phyloP scores from a whole-genome alignment of 2,113 vertebrate species.

The Hyaena hyaena region DNA sequence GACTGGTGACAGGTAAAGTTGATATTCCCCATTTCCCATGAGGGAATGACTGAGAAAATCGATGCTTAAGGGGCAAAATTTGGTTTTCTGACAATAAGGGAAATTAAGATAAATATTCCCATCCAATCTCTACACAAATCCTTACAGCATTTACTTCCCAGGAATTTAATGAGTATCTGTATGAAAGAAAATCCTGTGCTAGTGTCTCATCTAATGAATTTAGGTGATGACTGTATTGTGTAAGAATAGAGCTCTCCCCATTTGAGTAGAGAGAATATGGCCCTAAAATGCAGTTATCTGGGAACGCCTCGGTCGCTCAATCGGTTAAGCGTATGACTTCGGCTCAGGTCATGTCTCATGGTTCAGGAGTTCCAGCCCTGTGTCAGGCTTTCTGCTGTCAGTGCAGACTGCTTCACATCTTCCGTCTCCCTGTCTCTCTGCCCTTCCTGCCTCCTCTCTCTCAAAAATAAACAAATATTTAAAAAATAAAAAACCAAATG shows the following conservation, averaged over 20 bases:
- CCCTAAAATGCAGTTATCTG: background rate
- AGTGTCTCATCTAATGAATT: background rate
- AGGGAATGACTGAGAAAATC: background rate
- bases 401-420: no score
- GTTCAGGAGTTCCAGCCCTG: no score
- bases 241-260: background rate
- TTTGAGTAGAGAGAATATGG: background rate
- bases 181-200: background rate
- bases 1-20: background rate
- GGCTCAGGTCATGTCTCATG: no score
- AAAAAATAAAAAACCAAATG: background rate
- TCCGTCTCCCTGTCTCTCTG: no score
- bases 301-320: no score
- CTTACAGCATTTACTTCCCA: background rate
- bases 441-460: no score
- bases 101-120: background rate
- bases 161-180: background rate
- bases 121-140: background rate
- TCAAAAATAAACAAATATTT: no score
- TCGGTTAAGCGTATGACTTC: no score
- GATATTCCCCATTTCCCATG: background rate
- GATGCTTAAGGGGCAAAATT: background rate
- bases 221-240: background rate
- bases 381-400: no score
- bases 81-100: conserved; percentile 6